A percentile compares a stretch with the other conserved stretches of the same genome.
Conservation (phyloP, 1,140 invertebrate species). For the Lepidurus apus region DNA sequence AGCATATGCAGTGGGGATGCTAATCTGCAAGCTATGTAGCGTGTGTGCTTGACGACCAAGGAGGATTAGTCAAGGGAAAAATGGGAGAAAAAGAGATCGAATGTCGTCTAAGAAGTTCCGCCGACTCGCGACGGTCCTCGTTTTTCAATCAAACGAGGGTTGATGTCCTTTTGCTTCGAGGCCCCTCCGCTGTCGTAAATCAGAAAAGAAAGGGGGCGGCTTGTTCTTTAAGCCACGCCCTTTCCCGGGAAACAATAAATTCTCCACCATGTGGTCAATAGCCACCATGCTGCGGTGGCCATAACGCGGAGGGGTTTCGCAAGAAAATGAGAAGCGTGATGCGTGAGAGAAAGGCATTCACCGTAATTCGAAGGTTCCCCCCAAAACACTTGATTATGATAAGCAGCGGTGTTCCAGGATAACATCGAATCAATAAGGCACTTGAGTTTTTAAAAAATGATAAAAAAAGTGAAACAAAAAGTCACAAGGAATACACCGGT, state of each 20-base stretch:
- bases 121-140: no score
- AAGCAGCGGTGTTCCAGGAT: not conserved
- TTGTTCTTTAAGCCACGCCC: not conserved
- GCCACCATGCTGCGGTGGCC: conserved; percentile 12
- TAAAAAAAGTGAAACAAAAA: not conserved
- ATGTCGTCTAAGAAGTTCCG: no score
- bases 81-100: no score
- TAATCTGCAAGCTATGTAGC: no score
- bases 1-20: no score
- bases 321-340: conserved; percentile 7
- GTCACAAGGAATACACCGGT: not conserved
- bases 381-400: not conserved
- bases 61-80: no score
- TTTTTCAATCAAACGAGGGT: no score
- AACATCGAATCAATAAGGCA: conserved; percentile 15
- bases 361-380: not conserved
- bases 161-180: no score
- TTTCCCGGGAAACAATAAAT: conserved; percentile 1
- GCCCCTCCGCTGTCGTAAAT: not conserved
- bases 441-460: not conserved
- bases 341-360: conserved; percentile 17
- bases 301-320: conserved; percentile 6
- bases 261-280: conserved; percentile 21
- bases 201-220: not conserved
- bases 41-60: no score